Percentiles rank a stretch among this genome's conserved stretches.
phyloP scores from a whole-genome alignment of 2,888 invertebrate genomes.

The Papilio protenor region DNA sequence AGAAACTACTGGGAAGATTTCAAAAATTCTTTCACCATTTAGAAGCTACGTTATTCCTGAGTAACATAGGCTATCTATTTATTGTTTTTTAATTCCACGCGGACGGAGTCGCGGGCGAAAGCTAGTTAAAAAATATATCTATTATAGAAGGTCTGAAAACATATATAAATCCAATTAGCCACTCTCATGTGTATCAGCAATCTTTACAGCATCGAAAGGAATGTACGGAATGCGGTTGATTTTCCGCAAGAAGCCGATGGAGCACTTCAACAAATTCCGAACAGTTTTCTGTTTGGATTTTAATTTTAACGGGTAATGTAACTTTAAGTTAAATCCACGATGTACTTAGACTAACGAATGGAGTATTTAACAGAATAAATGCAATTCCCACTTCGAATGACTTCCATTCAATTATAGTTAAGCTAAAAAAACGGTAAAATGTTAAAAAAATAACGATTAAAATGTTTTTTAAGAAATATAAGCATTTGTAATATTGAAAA shows the following conservation, averaged over 20 bases:
- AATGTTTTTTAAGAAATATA: no score
- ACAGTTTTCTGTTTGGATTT: conserved; percentile 3
- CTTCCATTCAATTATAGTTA: no score
- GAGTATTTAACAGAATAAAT: not conserved
- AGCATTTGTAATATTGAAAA: no score
- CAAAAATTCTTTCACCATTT: no score
- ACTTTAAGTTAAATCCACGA: not conserved
- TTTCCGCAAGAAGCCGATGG: not conserved
- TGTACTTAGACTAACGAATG: not conserved
- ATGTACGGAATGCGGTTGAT: not conserved
- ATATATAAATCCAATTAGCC: not conserved
- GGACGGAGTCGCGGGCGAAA: no score
- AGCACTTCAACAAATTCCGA: not conserved
- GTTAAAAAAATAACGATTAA: not conserved
- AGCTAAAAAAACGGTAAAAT: not conserved
- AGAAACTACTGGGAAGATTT: no score
- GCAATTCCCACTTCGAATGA: not conserved
- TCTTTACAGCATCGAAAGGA: not conserved
- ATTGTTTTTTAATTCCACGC: no score
- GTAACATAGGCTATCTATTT: no score
- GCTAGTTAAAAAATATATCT: no score
- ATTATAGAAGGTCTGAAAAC: no score
- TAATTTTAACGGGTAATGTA: not conserved
- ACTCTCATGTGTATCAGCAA: not conserved
- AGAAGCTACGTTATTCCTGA: no score